phyloP scores from a whole-genome alignment of 30 jellyfish, hydroid and myxozoan species.

The Aurelia aurita region DNA sequence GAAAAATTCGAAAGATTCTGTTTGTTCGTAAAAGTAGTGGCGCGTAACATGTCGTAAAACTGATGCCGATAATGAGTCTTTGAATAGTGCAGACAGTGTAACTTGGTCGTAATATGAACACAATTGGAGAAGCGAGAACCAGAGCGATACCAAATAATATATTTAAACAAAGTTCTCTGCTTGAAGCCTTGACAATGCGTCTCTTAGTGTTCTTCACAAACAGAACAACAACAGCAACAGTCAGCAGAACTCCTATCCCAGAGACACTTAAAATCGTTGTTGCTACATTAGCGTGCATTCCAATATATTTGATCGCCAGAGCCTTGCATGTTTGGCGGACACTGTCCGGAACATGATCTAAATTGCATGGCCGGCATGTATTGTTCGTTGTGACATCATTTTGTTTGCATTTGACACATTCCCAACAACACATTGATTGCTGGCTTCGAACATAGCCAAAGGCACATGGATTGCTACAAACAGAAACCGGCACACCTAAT shows the following conservation, averaged over 20 bases:
- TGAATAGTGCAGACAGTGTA: conserved; percentile 67
- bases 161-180: conserved; percentile 89
- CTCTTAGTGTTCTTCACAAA: conserved; percentile 65
- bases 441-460: conserved; percentile 18
- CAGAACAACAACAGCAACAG: conserved; percentile 71
- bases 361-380: conserved; percentile 70
- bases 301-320: conserved; percentile 26
- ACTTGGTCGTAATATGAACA: conserved; percentile 73
- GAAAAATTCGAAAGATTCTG: conserved; percentile 86
- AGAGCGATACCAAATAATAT: conserved; percentile 79
- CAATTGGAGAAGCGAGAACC: conserved; percentile 68
- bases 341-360: conserved; percentile 56
- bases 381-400: conserved; percentile 64
- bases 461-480: conserved; percentile 79
- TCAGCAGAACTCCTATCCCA: conserved; percentile 50
- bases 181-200: conserved; percentile 80
- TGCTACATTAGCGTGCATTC: background rate
- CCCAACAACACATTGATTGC: conserved; percentile 81
- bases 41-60: conserved; percentile 80
- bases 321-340: conserved; percentile 39
- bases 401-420: conserved; percentile 61
- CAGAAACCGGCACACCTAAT: conserved; percentile 52
- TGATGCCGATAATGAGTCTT: conserved; percentile 69
- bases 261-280: conserved; percentile 13
- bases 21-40: conserved; percentile 80